phyloP scores from a whole-genome alignment of 1,140 invertebrate species.

The Cryptotermes secundus region DNA sequence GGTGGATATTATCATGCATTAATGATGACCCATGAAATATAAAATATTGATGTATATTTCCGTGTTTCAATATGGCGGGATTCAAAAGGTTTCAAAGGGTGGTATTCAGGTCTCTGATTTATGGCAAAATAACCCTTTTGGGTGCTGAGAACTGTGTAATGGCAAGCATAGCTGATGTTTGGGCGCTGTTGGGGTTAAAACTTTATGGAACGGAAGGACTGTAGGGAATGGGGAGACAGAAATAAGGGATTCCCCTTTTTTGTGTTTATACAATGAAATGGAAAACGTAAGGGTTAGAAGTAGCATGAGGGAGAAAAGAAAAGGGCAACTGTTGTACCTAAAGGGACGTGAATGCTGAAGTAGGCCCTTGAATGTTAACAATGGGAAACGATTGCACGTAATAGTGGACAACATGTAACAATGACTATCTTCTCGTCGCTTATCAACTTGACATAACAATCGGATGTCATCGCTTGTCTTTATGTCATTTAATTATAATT shows the following conservation, averaged over 20 bases:
- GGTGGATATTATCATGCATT: not conserved
- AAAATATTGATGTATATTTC: not conserved
- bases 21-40: not conserved
- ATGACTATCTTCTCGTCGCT: not conserved
- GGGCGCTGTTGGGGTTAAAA: not conserved
- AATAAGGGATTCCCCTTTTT: not conserved
- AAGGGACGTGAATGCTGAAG: not conserved
- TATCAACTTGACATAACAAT: not conserved
- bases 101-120: not conserved
- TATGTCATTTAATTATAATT: too few species aligned
- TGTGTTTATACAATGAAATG: constrained; percentile 8
- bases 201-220: not conserved
- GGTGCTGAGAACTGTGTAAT: not conserved
- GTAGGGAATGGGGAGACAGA: not conserved
- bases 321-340: not conserved
- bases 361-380: not conserved
- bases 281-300: not conserved
- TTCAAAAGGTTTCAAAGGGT: not conserved
- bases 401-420: not conserved
- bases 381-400: not conserved
- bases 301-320: not conserved
- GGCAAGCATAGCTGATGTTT: not conserved
- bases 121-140: constrained; percentile 17
- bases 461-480: too few species aligned
- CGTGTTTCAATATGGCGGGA: not conserved